Evolutionary conservation across 2,797 vertebrate species (phyloP), one percentile per base, ranked within the genome.

Genomic region (Tenualosa thibaudeaui): DNA sequence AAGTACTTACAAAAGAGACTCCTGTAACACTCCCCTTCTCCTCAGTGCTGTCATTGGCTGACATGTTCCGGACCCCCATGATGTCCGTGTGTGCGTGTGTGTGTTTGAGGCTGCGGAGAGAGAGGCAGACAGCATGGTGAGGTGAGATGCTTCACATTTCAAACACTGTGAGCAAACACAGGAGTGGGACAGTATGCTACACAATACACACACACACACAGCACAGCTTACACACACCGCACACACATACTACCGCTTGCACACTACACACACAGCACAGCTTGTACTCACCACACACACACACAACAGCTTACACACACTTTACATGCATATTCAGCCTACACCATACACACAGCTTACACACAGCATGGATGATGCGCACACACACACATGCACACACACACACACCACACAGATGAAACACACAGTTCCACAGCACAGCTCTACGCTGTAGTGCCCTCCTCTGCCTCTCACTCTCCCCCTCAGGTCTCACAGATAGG

Each of bases 1-100:
- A 53, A 53, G 19, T 58, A 94, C 93, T 94, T 88, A 95, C 93
- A 87, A 87, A 90, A 43, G 89, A 91, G 22, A 81, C 50, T 49
- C 56, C 81, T 26, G 13, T 60, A 2, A 85, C 84, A n/a, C n/a
- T 43, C 0, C 60, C 26, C 3, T 82, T 90, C 58, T 85, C 51
- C 19, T n/a, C 56, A 58, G 1, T 22, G 56, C 56, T 58, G 56
- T 58, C 56, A 58, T 58, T 58, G 56, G 56, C 22, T 19, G 19
- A 58, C 19, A 22, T 58, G 56, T 22, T 58, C 5, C 19, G 56
- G 19, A 58, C 56, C 56, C 56, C 56, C 56, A 58, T 58, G 56
- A n/a, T 19, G 19, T 58, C 56, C 5, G 60, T 65, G 62, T 65
- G 62, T 65, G 24, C 31, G 62, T 31, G 24, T 0, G 24, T 12